Percentiles rank a stretch among this genome's conserved stretches.
Evolutionary conservation across 2,113 vertebrate species (phyloP).

Genomic region (Procavia capensis): DNA sequence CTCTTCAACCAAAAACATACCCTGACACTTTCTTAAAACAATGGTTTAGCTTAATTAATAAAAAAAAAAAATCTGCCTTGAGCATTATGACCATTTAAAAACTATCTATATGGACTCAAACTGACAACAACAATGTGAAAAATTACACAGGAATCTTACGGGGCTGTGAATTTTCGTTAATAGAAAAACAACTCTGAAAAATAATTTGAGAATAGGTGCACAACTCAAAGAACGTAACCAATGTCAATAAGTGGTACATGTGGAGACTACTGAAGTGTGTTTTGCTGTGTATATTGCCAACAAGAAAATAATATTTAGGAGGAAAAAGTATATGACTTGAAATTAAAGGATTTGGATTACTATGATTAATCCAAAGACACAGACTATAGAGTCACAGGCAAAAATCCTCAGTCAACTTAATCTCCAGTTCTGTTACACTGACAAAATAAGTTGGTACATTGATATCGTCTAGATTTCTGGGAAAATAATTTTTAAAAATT

Average conservation of each 20-base stretch:
- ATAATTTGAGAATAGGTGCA: not conserved
- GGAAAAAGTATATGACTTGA: not conserved
- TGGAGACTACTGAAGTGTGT: not conserved
- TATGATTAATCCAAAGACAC: not conserved
- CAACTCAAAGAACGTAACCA: not conserved
- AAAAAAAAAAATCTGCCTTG: not conserved
- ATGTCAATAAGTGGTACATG: not conserved
- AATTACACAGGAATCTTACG: not conserved
- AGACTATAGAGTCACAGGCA: not conserved
- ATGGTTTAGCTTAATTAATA: not conserved
- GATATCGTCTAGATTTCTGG: not conserved
- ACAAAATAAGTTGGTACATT: not conserved
- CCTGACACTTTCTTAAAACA: not conserved
- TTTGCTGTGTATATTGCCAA: not conserved
- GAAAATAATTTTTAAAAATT: slow-evolving; percentile 14
- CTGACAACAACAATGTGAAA: not conserved
- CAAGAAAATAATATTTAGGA: not conserved
- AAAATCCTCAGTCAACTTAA: slow-evolving; percentile 32
- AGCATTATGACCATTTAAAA: not conserved
- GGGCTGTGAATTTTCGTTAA: not conserved
- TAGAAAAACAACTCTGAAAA: not conserved
- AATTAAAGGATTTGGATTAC: not conserved
- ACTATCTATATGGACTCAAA: not conserved
- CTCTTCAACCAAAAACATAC: not conserved
- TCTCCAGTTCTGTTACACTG: not conserved